Evolutionary conservation across 2,113 vertebrate genomes (phyloP).

Genomic region (Semicossyphus pulcher): DNA sequence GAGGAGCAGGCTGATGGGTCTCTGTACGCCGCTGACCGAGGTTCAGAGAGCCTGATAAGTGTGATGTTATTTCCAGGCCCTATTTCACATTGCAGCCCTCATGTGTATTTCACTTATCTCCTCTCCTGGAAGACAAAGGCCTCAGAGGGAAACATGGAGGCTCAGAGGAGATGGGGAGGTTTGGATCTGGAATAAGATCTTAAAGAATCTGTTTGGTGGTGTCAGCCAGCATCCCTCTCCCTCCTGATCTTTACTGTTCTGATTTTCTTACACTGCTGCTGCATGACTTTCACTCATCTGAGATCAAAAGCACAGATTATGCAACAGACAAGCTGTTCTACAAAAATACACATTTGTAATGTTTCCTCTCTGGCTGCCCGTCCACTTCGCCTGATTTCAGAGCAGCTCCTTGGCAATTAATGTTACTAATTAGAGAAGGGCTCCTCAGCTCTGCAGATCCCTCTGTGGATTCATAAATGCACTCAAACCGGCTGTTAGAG

Average conservation of each 20-base stretch:
- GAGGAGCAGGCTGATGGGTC: conserved; percentile 38
- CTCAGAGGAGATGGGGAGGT: conserved; percentile 27
- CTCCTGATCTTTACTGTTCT: neutral
- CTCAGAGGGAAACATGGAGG: neutral
- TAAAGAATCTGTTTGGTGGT: conserved; percentile 23
- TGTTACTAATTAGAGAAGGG: conserved; percentile 64
- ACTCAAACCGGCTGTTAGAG: neutral
- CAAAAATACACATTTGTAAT: conserved; percentile 32
- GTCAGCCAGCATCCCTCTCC: neutral
- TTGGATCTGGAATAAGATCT: conserved; percentile 34
- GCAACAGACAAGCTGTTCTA: conserved; percentile 26
- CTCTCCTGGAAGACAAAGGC: conserved; percentile 17
- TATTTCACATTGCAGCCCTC: conserved; percentile 45
- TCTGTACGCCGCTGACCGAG: conserved; percentile 10
- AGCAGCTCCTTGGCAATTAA: conserved; percentile 56
- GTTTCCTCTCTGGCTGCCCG: conserved; percentile 8
- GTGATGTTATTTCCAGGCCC: conserved; percentile 58
- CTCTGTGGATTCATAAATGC: conserved; percentile 15
- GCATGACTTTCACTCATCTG: neutral
- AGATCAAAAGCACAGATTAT: conserved; percentile 34
- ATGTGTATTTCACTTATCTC: conserved; percentile 50
- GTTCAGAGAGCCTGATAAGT: conserved; percentile 54
- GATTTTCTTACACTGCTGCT: conserved; percentile 10
- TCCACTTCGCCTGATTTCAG: conserved; percentile 36
- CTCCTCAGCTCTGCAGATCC: conserved; percentile 32